Conservation (phyloP, 2,797 vertebrate species). For the Notamacropus eugenii region DNA sequence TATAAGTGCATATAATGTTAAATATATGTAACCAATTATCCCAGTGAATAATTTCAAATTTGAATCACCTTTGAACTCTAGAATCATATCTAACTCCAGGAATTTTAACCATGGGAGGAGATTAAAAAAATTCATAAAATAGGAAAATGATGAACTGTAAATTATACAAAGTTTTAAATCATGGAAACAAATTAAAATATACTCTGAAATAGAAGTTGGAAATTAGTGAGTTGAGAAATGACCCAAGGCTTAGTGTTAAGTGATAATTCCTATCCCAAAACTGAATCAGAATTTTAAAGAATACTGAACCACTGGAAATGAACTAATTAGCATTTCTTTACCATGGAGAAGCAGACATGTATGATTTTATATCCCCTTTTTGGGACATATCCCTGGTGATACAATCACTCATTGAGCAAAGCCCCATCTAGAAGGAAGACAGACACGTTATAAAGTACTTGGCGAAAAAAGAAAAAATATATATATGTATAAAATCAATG, state of each 20-base stretch:
- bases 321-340: slow-evolving; percentile 24
- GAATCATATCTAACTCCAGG: slow-evolving; percentile 56
- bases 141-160: slow-evolving; percentile 56
- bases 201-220: slow-evolving; percentile 55
- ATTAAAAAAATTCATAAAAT: slow-evolving; percentile 54
- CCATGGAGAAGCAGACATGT: not conserved
- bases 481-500: not conserved
- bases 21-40: slow-evolving; percentile 69
- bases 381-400: not conserved
- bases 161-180: slow-evolving; percentile 57
- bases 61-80: slow-evolving; percentile 58
- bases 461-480: not conserved
- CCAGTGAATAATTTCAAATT: slow-evolving; percentile 70
- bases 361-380: not conserved
- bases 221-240: slow-evolving; percentile 32
- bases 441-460: not conserved
- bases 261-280: slow-evolving; percentile 48
- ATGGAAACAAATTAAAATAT: slow-evolving; percentile 32
- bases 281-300: slow-evolving; percentile 21
- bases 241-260: slow-evolving; percentile 44
- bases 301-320: slow-evolving; percentile 31
- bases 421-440: not conserved
- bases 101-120: slow-evolving; percentile 34
- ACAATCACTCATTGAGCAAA: not conserved
- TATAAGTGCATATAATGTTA: slow-evolving; percentile 8